Percentiles rank a stretch among this genome's conserved stretches.
Evolutionary conservation across 1,140 invertebrate genomes (phyloP).

Genomic region (Drosophila kikkawai): DNA sequence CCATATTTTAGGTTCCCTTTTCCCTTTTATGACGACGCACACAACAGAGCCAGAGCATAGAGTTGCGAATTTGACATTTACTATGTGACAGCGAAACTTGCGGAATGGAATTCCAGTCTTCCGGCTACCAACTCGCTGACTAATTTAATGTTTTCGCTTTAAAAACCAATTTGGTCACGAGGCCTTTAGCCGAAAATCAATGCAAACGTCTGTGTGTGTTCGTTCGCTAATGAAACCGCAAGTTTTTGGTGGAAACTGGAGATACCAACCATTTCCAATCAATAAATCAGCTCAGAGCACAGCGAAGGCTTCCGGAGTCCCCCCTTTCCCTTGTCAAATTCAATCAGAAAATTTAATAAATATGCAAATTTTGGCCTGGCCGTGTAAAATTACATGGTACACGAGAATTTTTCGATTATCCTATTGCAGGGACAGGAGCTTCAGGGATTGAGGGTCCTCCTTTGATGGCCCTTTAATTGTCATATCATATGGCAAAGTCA

Average conservation of each 20-base stretch:
- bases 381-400: slow-evolving; percentile 61
- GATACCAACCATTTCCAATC: slow-evolving; percentile 15
- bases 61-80: slow-evolving; percentile 44
- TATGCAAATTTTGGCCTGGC: slow-evolving; percentile 66
- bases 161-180: slow-evolving; percentile 49
- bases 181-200: slow-evolving; percentile 29
- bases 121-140: slow-evolving; percentile 34
- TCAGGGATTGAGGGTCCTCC: slow-evolving; percentile 7
- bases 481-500: slow-evolving; percentile 18
- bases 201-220: slow-evolving; percentile 27
- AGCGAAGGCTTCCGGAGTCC: neutral
- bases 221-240: slow-evolving; percentile 40
- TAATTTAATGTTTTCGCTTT: slow-evolving; percentile 55
- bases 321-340: slow-evolving; percentile 56
- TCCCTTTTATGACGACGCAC: slow-evolving; percentile 14
- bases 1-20: slow-evolving; percentile 3
- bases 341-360: slow-evolving; percentile 81
- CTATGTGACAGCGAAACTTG: slow-evolving; percentile 43
- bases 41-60: slow-evolving; percentile 24
- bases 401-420: slow-evolving; percentile 65
- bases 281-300: slow-evolving; percentile 33
- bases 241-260: slow-evolving; percentile 29
- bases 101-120: slow-evolving; percentile 32
- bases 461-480: slow-evolving; percentile 67
- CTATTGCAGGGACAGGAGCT: slow-evolving; percentile 37